Percentiles rank a stretch among this genome's conserved stretches.
These are phyloP conservation scores for Xiphophorus couchianus DNA, from an alignment of 2,113 vertebrate genomes.

Conservation along the genomic window DNA sequence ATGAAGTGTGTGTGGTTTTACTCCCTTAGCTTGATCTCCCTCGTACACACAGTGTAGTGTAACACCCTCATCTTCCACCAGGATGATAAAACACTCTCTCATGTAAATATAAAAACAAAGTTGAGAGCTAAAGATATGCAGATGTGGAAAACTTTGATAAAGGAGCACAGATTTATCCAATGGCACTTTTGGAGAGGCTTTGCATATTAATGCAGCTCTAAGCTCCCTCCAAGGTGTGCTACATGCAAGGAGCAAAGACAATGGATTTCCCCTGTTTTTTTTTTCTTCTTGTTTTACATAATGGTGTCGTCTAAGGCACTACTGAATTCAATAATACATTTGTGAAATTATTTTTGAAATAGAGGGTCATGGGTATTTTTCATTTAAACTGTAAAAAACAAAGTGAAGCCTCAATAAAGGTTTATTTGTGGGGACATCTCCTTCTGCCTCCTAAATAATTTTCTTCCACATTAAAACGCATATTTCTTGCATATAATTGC, in stretches of 20 bases:
- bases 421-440: too few relatives aligned
- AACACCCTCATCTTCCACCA: slow-evolving; percentile 21
- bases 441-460: too few relatives aligned
- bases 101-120: slow-evolving; percentile 6
- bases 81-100: slow-evolving; percentile 13
- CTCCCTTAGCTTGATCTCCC: slow-evolving; percentile 23
- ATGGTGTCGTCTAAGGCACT: not conserved
- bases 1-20: slow-evolving; percentile 32
- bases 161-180: slow-evolving; percentile 9
- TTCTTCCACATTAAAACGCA: too few relatives aligned
- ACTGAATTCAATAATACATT: not conserved
- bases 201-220: slow-evolving; percentile 28
- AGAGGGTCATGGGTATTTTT: too few relatives aligned
- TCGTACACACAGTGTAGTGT: not conserved
- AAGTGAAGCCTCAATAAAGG: too few relatives aligned
- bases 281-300: not conserved
- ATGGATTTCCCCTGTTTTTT: not conserved
- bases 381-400: too few relatives aligned
- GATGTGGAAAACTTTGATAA: not conserved
- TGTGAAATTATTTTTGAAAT: not conserved
- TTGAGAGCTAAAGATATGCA: not conserved
- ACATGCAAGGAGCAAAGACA: slow-evolving; percentile 1
- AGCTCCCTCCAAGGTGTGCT: slow-evolving; percentile 1
- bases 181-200: slow-evolving; percentile 6
- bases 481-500: too few relatives aligned